Evolutionary conservation across 2,888 invertebrate genomes (phyloP), one percentile per base, ranked within the genome.

Genomic region (Eristalinus sepulchralis): DNA sequence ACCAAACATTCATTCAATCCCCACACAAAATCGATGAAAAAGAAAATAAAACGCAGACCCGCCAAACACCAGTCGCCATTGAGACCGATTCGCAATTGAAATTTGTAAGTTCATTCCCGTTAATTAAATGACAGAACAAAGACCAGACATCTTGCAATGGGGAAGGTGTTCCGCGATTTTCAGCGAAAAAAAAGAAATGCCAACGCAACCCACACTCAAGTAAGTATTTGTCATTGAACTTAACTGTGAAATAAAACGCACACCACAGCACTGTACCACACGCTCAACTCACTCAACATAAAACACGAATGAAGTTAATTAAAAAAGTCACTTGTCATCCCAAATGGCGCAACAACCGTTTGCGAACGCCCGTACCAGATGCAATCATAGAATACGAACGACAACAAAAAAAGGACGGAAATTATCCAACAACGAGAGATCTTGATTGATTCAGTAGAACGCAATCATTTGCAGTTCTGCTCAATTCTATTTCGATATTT

Each of bases 181-280:
- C 1, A 47, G 17, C 47, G 8, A 47, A n/a, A 39, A 66, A 9
- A 9, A 57, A 22, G 62, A n/a, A 34, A 57, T 24, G 27, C 27
- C 2, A 2, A 5, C 5, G 31, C 55, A 31, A 22, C 31, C 67
- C 55, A 66, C 73, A 27, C 60, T 53, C 31, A 5, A 59, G 39
- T 47, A 22, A n/a, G 27, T 17, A 10, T 0, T 76, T 85, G 81
- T 57, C 85, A 82, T 85, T 85, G 85, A 85, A 82, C 85, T 85
- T 80, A 75, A 57, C 57, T 77, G 36, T 24, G 13, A 31, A 36
- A 33, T n/a, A 59, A 62, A 77, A 22, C 39, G 53, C 68, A 33
- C 24, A 11, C 27, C 8, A 17, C 47, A 47, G n/a, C n/a, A 4
- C 8, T 47, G 47, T 17, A 47, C 47, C 17, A 17, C 47, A 17